These are phyloP conservation scores for Drymonia ruficornis DNA, from an alignment of 2,888 invertebrate species.

Conservation along the genomic window DNA sequence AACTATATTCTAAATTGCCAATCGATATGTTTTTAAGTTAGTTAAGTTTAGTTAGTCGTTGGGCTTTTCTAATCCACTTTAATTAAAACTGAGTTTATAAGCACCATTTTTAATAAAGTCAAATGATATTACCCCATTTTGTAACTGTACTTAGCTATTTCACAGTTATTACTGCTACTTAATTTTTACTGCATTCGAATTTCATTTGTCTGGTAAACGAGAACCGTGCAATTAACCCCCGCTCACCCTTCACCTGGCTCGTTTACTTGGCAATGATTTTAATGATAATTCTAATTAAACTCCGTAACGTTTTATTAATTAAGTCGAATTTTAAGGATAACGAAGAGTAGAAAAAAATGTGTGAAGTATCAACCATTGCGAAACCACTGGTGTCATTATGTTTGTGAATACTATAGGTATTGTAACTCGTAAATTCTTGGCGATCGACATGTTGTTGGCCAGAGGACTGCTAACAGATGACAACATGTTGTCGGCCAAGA, in stretches of 20 bases:
- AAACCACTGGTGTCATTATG: too few species aligned
- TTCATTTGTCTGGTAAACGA: constrained; percentile 2
- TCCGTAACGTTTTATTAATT: not conserved
- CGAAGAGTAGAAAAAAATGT: too few species aligned
- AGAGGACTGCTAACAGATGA: too few species aligned
- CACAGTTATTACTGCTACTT: not conserved
- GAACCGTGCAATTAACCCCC: constrained; percentile 5
- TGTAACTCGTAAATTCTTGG: too few species aligned
- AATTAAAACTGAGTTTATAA: too few species aligned
- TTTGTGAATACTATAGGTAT: too few species aligned
- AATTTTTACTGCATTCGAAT: constrained; percentile 4
- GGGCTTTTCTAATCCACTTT: too few species aligned
- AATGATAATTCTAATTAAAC: constrained; percentile 1
- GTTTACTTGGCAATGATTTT: not conserved
- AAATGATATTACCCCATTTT: not conserved
- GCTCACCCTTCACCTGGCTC: constrained; percentile 1
- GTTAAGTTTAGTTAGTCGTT: not conserved
- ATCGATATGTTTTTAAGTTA: not conserved
- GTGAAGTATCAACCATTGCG: too few species aligned
- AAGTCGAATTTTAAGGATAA: not conserved
- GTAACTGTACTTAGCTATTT: not conserved
- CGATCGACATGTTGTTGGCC: too few species aligned
- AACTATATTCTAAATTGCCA: not conserved
- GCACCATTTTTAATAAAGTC: not conserved
- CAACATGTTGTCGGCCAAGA: too few species aligned